Base-by-base conservation (phyloP, 2,888 invertebrate species). In the Frankliniella intonsa region DNA sequence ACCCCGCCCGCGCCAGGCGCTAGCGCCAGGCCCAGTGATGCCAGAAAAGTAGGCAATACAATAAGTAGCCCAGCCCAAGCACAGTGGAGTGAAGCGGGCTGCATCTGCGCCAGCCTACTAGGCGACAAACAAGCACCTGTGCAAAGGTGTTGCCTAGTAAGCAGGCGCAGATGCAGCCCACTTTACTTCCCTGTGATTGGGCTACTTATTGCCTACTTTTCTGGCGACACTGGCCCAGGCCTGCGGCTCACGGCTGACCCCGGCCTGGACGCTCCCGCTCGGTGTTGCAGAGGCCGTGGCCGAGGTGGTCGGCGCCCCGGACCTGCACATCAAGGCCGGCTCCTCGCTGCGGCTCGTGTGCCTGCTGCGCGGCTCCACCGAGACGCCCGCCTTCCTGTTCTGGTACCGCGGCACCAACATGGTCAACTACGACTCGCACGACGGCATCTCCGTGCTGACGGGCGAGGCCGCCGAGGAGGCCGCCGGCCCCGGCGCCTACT, bases 401-500 rank as follows among this genome's bases (percentile, higher is more conserved):
- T 94, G 95, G 95, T 95, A 95, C 88, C 95, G 95, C 87, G 93
- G 93, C 86, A 93, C 93, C 86, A 90, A 93, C 85, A 94, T 95
- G 94, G 95, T 95, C 86, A 95, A 95, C 88, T 95, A 94, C 86
- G 95, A 95, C 87, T 89, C 88, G 50, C 88, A 89, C 82, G 87
- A 89, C 3, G 91, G 90, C 0, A 90, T 91, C 11, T 87, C 87
- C 83, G 90, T 91, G 49, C 88, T 89, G 83, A 89, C 89, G 55
- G 88, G 89, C 82, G 86, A 86, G 83, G 84, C 84, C 85, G 82
- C 85, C 85, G 81, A 87, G 87, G 81, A 86, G 49, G 83, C 82
- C 82, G 82, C 84, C 82, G 80, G 90, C 84, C 90, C 90, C 69
- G 89, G 89, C 85, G 90, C 90, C 11, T 89, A 90, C 81, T 89